phyloP scores from a whole-genome alignment of 1,140 invertebrate genomes.

The Reticulitermes speratus region DNA sequence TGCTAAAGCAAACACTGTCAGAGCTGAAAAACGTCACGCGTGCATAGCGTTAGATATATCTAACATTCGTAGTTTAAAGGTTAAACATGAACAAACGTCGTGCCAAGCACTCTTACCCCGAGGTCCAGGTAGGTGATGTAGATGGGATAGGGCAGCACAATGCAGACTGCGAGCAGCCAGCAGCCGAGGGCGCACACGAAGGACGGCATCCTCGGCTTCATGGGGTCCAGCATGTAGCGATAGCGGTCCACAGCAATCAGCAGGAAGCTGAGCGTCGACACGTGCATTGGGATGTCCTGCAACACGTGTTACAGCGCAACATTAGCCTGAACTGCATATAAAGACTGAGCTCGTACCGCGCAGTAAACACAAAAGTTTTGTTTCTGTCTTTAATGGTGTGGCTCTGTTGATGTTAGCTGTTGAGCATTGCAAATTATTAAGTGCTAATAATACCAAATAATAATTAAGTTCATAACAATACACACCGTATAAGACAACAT shows the following conservation, averaged over 20 bases:
- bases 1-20: too few species aligned
- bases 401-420: too few species aligned
- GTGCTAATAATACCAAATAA: too few species aligned
- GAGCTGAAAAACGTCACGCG: too few species aligned
- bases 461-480: too few species aligned
- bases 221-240: slow-evolving; percentile 61
- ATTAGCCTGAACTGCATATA: neutral
- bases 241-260: slow-evolving; percentile 68
- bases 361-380: too few species aligned
- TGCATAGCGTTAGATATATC: too few species aligned
- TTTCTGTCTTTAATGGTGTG: too few species aligned
- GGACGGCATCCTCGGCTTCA: slow-evolving; percentile 60
- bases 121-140: slow-evolving; percentile 70
- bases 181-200: slow-evolving; percentile 65
- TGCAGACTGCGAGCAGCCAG: slow-evolving; percentile 68
- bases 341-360: neutral
- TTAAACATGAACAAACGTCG: too few species aligned
- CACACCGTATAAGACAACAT: too few species aligned
- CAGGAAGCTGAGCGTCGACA: slow-evolving; percentile 67
- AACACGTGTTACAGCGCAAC: slow-evolving; percentile 37
- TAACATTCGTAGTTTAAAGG: too few species aligned
- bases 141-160: slow-evolving; percentile 70
- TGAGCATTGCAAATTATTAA: too few species aligned
- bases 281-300: slow-evolving; percentile 67
- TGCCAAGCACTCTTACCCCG: slow-evolving; percentile 60